phyloP scores from a whole-genome alignment of 2,888 invertebrate species.

The Lissonota sp. region DNA sequence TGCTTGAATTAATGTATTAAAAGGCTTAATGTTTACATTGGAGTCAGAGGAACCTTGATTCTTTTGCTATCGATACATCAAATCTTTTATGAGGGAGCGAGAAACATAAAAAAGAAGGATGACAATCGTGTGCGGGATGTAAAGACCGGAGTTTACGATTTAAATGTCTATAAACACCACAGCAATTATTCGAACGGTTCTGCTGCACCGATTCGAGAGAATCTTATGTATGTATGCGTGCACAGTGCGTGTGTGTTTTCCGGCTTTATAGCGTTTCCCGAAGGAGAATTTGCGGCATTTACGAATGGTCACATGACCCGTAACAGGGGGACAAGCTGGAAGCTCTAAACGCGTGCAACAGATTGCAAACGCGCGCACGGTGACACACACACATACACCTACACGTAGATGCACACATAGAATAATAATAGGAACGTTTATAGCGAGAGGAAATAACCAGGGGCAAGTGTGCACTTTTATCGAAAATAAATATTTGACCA shows the following conservation, averaged over 20 bases:
- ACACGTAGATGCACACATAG: neutral
- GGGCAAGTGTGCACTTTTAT: slow-evolving; percentile 9
- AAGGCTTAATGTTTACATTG: too few species aligned
- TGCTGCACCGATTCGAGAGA: slow-evolving; percentile 12
- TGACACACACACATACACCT: neutral
- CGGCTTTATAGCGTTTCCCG: neutral
- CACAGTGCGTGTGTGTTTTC: too few species aligned
- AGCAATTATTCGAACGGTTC: slow-evolving; percentile 23
- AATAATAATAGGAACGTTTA: neutral
- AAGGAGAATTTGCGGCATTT: slow-evolving; percentile 7
- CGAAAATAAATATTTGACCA: slow-evolving; percentile 35
- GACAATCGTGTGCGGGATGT: neutral
- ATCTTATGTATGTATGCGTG: too few species aligned
- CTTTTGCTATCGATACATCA: too few species aligned
- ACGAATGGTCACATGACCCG: slow-evolving; percentile 12
- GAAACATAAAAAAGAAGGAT: neutral
- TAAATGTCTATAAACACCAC: slow-evolving; percentile 31
- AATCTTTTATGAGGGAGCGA: too few species aligned
- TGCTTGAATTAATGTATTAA: too few species aligned
- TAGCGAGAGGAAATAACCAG: neutral
- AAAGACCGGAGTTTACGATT: slow-evolving; percentile 10
- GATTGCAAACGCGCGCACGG: neutral
- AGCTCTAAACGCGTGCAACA: neutral
- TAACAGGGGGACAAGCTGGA: neutral
- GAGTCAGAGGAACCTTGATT: too few species aligned